Evolutionary conservation across 92 coral and sea anemone genomes (phyloP), one percentile per base, ranked within the genome.

Genomic region (Anthopleura xanthogrammica): DNA sequence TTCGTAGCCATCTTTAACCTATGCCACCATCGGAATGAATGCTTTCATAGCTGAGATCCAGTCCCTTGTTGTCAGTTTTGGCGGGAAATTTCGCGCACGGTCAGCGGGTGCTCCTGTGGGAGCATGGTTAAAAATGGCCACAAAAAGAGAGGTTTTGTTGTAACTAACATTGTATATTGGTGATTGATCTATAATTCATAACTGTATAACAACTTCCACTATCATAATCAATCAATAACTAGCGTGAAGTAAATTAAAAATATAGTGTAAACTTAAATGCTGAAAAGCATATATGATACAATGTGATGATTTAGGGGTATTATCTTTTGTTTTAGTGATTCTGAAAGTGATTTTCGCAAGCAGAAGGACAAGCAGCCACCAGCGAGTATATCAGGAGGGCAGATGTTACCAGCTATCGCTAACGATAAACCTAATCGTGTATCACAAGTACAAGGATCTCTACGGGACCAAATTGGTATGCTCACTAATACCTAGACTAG

Each of bases 401-500:
- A 91, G 79, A 91, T 91, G 13, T 84, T 91, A 24, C 94, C 94
- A 62, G 92, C 85, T 58, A 91, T 88, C 41, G 89, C 85, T 48
- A 86, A 82, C 50, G 94, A 91, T 60, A 91, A 88, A 16, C 80
- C 87, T 41, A 85, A 85, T 79, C 89, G 85, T 50, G 87, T 91
- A 62, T 80, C 92, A 0, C 94, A 91, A 77, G 90, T 85, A 40
- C 94, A 91, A 64, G 94, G 94, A 9, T 85, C 94, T 41, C 77
- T 90, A 23, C 83, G 79, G 58, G 94, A 91, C 57, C 94, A 91
- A 66, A 78, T 91, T 22, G 94, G 94, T 91, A 78, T 24, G 11
- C 41, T 1, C 5, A 16, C 1, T 17, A 1, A 10, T 29, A 29
- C 36, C 36, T 29, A 29, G 36, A 29, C 36, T 29, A 29, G 36